phyloP scores from a whole-genome alignment of 2,888 invertebrate genomes.

The Caenorhabditis sp. region DNA sequence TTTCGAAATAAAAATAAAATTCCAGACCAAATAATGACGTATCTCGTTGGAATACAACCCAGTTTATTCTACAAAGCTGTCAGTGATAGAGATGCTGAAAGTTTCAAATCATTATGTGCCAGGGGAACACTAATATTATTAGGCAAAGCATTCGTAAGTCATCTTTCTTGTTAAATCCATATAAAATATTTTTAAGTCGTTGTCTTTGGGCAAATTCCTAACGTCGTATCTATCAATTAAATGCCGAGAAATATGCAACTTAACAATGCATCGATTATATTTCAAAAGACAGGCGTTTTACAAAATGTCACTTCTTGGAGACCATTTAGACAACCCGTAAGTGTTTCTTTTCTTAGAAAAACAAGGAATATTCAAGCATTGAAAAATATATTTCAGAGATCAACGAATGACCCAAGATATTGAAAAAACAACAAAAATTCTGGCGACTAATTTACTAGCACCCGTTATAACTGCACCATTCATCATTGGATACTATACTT shows the following conservation, averaged over 20 bases:
- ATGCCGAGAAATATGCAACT: constrained; percentile 74
- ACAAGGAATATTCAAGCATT: background rate
- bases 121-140: constrained; percentile 71
- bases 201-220: constrained; percentile 73
- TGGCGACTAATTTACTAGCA: constrained; percentile 73
- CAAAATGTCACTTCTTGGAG: constrained; percentile 73
- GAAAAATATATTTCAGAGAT: constrained; percentile 72
- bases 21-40: constrained; percentile 75
- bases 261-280: constrained; percentile 74
- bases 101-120: constrained; percentile 71
- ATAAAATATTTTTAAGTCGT: constrained; percentile 70
- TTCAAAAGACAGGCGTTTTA: constrained; percentile 75
- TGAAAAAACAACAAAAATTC: constrained; percentile 73
- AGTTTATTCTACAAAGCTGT: constrained; percentile 75
- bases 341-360: constrained; percentile 51
- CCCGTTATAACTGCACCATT: constrained; percentile 74
- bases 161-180: constrained; percentile 43
- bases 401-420: constrained; percentile 76
- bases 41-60: constrained; percentile 75
- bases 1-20: background rate
- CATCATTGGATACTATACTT: constrained; percentile 75
- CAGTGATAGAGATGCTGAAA: constrained; percentile 71
- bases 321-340: constrained; percentile 75
- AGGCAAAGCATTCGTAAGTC: constrained; percentile 64
- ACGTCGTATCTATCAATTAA: constrained; percentile 74